Conservation (phyloP, 2,888 invertebrate genomes). For the Aelia acuminata region DNA sequence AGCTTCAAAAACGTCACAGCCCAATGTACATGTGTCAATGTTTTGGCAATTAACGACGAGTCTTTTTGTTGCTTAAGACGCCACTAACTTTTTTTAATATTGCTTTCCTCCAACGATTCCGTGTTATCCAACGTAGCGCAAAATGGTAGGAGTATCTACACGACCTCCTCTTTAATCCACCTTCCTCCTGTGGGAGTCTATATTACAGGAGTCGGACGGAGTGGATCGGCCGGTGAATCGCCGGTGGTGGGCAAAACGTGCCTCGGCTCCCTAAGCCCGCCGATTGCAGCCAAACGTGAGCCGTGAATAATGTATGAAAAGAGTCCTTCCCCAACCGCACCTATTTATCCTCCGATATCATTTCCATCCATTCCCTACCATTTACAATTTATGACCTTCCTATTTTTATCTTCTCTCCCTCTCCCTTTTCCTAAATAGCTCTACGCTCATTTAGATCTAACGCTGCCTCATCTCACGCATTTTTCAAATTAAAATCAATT, state of each 20-base stretch:
- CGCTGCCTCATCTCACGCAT: no score
- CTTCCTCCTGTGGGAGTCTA: no score
- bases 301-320: constrained; percentile 51
- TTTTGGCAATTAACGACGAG: no score
- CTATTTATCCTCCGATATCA: constrained; percentile 45
- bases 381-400: constrained; percentile 53
- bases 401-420: background rate
- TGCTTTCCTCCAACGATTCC: background rate
- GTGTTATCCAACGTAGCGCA: background rate
- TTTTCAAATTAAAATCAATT: no score
- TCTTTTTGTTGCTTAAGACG: no score
- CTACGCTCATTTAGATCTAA: no score
- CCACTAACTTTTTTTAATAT: no score
- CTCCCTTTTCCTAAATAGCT: background rate
- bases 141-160: background rate
- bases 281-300: constrained; percentile 14
- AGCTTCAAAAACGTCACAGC: no score
- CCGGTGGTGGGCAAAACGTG: background rate
- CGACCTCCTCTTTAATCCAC: background rate
- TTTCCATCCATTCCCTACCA: constrained; percentile 45
- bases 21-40: no score
- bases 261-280: background rate
- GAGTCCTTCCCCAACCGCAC: background rate
- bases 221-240: background rate
- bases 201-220: background rate